Evolutionary conservation across 2,888 invertebrate genomes (phyloP).

Genomic region (Acronicta alni): DNA sequence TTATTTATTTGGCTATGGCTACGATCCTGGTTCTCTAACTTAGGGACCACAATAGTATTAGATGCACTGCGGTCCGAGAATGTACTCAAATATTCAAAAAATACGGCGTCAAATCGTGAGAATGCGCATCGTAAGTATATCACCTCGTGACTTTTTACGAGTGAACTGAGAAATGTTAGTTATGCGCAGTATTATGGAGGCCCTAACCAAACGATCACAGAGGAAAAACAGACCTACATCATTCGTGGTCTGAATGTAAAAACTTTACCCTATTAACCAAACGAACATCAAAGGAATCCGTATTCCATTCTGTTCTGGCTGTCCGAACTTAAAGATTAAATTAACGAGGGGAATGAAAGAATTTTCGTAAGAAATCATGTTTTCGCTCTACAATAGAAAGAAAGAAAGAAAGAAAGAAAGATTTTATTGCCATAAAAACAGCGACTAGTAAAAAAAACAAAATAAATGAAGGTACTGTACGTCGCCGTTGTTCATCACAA

Average conservation of each 20-base stretch:
- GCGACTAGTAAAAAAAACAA: too few species aligned
- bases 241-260: slow-evolving; percentile 9
- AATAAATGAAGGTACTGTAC: too few species aligned
- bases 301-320: slow-evolving; percentile 13
- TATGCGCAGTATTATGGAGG: neutral
- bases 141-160: neutral
- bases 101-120: neutral
- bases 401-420: too few species aligned
- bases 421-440: too few species aligned
- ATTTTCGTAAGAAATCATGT: slow-evolving; percentile 21
- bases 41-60: too few species aligned
- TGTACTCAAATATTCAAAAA: neutral
- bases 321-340: slow-evolving; percentile 31
- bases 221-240: neutral
- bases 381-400: slow-evolving; percentile 16
- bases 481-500: too few species aligned
- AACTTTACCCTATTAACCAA: slow-evolving; percentile 7
- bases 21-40: too few species aligned
- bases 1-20: too few species aligned
- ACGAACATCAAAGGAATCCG: slow-evolving; percentile 8
- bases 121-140: neutral
- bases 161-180: neutral
- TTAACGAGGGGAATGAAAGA: slow-evolving; percentile 16
- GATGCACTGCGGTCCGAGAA: neutral
- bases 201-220: neutral